phyloP scores from a whole-genome alignment of 2,797 vertebrate species.

The Esox masquinongy region DNA sequence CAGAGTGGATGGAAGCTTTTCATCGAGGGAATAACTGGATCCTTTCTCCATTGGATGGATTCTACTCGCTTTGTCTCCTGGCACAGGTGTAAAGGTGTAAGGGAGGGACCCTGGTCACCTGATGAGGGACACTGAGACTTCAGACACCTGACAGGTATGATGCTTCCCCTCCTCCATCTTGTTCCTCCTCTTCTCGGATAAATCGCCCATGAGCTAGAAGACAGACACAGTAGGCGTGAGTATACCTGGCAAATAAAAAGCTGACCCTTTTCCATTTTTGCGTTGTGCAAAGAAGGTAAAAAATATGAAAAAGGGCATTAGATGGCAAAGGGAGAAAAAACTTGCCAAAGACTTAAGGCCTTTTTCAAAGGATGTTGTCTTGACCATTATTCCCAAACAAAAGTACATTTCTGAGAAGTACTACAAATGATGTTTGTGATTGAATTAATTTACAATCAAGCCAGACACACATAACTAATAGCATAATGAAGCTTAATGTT shows the following conservation, averaged over 20 bases:
- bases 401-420: not conserved
- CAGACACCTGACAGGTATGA: slow-evolving; percentile 54
- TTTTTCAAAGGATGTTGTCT: no score
- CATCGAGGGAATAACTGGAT: slow-evolving; percentile 16
- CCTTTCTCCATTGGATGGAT: slow-evolving; percentile 29
- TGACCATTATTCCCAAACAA: not conserved
- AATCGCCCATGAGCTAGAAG: not conserved
- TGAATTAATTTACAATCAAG: no score
- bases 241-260: no score
- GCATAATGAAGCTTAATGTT: no score
- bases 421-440: no score
- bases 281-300: not conserved
- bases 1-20: slow-evolving; percentile 34
- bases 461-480: no score
- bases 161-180: not conserved
- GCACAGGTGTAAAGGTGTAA: slow-evolving; percentile 2
- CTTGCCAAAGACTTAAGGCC: not conserved
- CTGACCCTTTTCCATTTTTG: not conserved
- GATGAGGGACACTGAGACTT: slow-evolving; percentile 40
- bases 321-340: not conserved
- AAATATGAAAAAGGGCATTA: not conserved
- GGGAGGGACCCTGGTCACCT: slow-evolving; percentile 44
- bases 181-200: not conserved
- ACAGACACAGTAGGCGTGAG: no score
- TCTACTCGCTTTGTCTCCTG: slow-evolving; percentile 12